Evolutionary conservation across 2,888 invertebrate species (phyloP).

Genomic region (Scrobipalpa costella): DNA sequence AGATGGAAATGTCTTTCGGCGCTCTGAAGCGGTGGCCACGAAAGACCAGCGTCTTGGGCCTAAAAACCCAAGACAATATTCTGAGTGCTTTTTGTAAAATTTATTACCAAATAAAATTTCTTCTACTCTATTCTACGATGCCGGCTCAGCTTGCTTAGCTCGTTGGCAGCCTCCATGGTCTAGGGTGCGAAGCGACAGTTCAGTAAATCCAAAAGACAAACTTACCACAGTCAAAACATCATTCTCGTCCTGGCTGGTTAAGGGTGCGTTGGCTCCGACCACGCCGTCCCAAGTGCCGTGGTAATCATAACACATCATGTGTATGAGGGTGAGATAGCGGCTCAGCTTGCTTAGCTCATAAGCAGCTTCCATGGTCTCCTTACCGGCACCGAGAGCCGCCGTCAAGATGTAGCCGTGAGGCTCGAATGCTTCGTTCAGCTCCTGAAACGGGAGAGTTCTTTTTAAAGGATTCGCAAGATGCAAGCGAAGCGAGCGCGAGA

Average conservation of each 20-base stretch:
- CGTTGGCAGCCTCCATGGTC: slow-evolving; percentile 89
- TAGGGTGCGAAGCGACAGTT: slow-evolving; percentile 35
- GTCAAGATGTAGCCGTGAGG: slow-evolving; percentile 86
- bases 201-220: slow-evolving; percentile 21
- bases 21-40: too few relatives aligned
- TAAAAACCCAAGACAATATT: slow-evolving; percentile 87
- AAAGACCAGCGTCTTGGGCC: slow-evolving; percentile 92
- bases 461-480: too few relatives aligned
- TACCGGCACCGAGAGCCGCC: slow-evolving; percentile 90
- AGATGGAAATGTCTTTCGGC: too few relatives aligned
- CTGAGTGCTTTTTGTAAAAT: slow-evolving; percentile 93
- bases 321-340: slow-evolving; percentile 85
- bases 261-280: slow-evolving; percentile 90
- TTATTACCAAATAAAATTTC: too few relatives aligned
- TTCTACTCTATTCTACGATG: too few relatives aligned
- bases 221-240: slow-evolving; percentile 87
- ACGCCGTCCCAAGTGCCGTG: slow-evolving; percentile 91
- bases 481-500: too few relatives aligned
- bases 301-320: slow-evolving; percentile 95
- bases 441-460: slow-evolving; percentile 78
- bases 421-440: slow-evolving; percentile 86
- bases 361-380: slow-evolving; percentile 86
- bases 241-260: slow-evolving; percentile 73
- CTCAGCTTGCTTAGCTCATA: slow-evolving; percentile 88
- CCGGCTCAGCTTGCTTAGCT: slow-evolving; percentile 85